phyloP scores from a whole-genome alignment of 2,888 invertebrate species.

The Drosophila austrosaltans region DNA sequence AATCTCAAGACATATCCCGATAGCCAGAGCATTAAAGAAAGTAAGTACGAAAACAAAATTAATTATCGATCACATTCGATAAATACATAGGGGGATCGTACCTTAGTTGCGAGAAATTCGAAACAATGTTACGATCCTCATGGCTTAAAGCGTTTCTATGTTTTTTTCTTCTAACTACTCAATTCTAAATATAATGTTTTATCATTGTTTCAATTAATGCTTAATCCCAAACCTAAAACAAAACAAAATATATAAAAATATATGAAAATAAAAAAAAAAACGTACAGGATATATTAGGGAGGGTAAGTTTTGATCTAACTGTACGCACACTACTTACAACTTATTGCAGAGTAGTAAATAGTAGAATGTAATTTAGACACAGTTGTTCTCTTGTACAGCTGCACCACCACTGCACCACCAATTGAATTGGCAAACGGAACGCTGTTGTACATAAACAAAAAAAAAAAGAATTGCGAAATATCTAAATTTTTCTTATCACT shows the following conservation, averaged over 20 bases:
- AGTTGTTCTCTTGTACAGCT: constrained; percentile 23
- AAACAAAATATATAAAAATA: constrained; percentile 41
- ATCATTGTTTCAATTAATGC: constrained; percentile 60
- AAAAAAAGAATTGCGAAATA: not conserved
- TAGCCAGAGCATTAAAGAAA: constrained; percentile 91
- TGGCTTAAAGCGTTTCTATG: constrained; percentile 26
- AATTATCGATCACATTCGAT: constrained; percentile 23
- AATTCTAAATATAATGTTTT: constrained; percentile 47
- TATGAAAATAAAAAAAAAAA: constrained; percentile 47
- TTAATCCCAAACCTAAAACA: constrained; percentile 60
- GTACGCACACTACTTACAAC: constrained; percentile 33
- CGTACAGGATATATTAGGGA: constrained; percentile 84
- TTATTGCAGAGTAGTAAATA: constrained; percentile 34
- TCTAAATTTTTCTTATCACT: constrained; percentile 45
- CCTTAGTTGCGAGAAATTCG: constrained; percentile 18
- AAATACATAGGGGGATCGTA: constrained; percentile 7
- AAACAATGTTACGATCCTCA: constrained; percentile 19
- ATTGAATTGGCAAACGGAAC: not conserved
- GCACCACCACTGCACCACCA: constrained; percentile 34
- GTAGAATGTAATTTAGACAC: constrained; percentile 36
- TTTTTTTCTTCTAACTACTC: constrained; percentile 28
- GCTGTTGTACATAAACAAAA: constrained; percentile 38
- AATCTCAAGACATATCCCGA: constrained; percentile 90
- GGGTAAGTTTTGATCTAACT: constrained; percentile 82
- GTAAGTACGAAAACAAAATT: constrained; percentile 85